Evolutionary conservation across 2,888 invertebrate genomes (phyloP).

Genomic region (Strigamia crassipes): DNA sequence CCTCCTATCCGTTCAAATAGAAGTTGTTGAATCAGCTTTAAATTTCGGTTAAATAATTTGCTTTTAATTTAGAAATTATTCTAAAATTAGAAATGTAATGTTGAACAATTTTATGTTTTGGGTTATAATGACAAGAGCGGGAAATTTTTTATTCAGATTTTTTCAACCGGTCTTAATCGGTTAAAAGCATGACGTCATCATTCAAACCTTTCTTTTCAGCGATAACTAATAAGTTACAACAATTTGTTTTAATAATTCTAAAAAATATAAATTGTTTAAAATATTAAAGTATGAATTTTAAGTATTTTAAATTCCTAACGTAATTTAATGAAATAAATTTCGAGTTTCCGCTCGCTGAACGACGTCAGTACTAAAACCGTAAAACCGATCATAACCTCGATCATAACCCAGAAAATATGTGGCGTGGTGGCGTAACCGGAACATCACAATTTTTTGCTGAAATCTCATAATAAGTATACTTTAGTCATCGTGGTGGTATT

Average conservation of each 20-base stretch:
- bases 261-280: background rate
- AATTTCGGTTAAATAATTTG: background rate
- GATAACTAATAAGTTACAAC: too few species aligned
- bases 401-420: too few species aligned
- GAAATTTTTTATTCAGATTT: slow-evolving; percentile 30
- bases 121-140: background rate
- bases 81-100: background rate
- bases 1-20: background rate
- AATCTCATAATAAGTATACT: background rate
- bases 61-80: background rate
- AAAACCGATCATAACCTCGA: too few species aligned
- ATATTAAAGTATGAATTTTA: too few species aligned
- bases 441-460: background rate
- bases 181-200: background rate
- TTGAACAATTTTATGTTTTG: background rate
- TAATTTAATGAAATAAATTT: too few species aligned
- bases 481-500: background rate
- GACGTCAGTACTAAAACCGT: too few species aligned
- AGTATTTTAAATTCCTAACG: too few species aligned
- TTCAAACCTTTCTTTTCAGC: too few species aligned
- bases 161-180: slow-evolving; percentile 12
- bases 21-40: background rate
- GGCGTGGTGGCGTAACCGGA: too few species aligned
- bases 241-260: background rate
- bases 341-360: too few species aligned